phyloP scores from a whole-genome alignment of 2,888 invertebrate genomes.

The Cerastis leucographa region DNA sequence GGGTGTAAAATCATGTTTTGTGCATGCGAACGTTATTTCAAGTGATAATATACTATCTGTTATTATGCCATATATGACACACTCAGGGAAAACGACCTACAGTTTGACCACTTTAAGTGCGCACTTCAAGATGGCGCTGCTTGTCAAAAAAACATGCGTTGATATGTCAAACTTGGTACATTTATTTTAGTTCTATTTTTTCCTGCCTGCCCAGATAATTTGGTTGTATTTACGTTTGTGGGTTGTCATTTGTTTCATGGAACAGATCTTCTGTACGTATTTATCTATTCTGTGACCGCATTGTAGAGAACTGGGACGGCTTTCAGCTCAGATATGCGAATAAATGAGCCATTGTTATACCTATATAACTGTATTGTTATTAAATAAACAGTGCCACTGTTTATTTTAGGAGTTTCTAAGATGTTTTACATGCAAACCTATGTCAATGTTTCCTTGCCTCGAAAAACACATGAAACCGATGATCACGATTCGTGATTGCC shows the following conservation, averaged over 20 bases:
- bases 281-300: background rate
- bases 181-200: too few relatives aligned
- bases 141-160: too few relatives aligned
- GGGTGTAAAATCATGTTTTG: too few relatives aligned
- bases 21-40: too few relatives aligned
- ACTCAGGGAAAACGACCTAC: too few relatives aligned
- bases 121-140: too few relatives aligned
- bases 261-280: background rate
- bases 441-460: background rate
- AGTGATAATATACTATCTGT: too few relatives aligned
- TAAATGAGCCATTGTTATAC: constrained; percentile 28
- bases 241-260: background rate
- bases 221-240: background rate
- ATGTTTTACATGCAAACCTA: background rate
- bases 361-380: constrained; percentile 11
- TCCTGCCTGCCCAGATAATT: too few relatives aligned
- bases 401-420: constrained; percentile 3
- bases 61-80: too few relatives aligned
- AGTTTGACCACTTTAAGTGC: too few relatives aligned
- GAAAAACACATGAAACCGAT: background rate
- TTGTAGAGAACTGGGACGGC: constrained; percentile 1
- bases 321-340: constrained; percentile 27
- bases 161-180: too few relatives aligned
- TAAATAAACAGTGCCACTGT: background rate
- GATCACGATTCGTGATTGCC: background rate